phyloP scores from a whole-genome alignment of 2,797 vertebrate species.

The Glyptemys insculpta region DNA sequence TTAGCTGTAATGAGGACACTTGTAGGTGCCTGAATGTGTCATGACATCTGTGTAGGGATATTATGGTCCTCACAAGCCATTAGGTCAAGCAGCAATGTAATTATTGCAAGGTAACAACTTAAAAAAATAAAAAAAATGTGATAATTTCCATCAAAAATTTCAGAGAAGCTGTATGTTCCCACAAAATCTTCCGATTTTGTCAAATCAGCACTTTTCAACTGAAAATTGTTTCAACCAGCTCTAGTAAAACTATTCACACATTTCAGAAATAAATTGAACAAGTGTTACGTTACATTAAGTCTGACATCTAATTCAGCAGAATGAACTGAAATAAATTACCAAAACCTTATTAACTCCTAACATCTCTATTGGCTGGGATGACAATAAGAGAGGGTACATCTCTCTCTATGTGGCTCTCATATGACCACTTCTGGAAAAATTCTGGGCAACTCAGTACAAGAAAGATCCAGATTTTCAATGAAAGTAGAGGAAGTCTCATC shows the following conservation, averaged over 20 bases:
- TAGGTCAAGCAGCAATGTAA: neutral
- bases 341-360: neutral
- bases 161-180: fast-evolving
- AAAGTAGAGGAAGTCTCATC: neutral
- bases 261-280: neutral
- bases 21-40: neutral
- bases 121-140: neutral
- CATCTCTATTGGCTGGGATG: neutral
- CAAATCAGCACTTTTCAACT: neutral
- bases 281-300: neutral
- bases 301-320: neutral
- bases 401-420: neutral
- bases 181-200: neutral
- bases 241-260: fast-evolving
- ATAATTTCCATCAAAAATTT: neutral
- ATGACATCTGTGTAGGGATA: neutral
- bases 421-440: neutral
- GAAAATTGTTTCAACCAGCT: neutral
- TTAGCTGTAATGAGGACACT: neutral
- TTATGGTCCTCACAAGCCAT: neutral
- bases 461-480: neutral
- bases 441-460: neutral
- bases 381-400: neutral
- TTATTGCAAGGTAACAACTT: fast-evolving
- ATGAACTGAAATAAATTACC: neutral